These are phyloP conservation scores for Campoplex capitator DNA, from an alignment of 2,888 invertebrate genomes.

Conservation along the genomic window DNA sequence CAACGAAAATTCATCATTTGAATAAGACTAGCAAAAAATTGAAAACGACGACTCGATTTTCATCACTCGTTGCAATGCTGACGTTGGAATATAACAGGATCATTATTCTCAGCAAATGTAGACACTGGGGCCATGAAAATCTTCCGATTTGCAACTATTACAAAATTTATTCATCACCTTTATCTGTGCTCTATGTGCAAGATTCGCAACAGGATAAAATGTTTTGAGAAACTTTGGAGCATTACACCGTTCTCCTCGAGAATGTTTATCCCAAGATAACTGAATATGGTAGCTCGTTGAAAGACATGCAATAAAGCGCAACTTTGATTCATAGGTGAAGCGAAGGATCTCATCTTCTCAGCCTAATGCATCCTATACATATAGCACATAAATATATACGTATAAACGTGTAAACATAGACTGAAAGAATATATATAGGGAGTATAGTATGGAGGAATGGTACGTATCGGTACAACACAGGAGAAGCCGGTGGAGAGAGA, in stretches of 20 bases:
- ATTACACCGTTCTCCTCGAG: constrained; percentile 6
- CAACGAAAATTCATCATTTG: not conserved
- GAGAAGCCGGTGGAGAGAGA: constrained; percentile 25
- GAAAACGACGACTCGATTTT: too few relatives aligned
- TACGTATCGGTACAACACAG: constrained; percentile 57
- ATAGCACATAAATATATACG: not conserved
- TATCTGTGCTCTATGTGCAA: not conserved
- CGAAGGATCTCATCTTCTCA: constrained; percentile 65
- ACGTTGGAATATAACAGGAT: not conserved
- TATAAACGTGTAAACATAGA: not conserved
- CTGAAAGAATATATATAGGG: not conserved
- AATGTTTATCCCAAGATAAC: constrained; percentile 42
- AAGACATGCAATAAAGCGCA: constrained; percentile 75
- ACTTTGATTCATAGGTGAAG: constrained; percentile 81
- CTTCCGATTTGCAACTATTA: not conserved
- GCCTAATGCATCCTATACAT: constrained; percentile 6
- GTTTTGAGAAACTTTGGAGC: constrained; percentile 5
- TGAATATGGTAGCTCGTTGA: constrained; percentile 35
- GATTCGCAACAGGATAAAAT: constrained; percentile 10
- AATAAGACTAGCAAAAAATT: not conserved
- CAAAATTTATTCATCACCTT: constrained; percentile 4
- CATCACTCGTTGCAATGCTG: too few relatives aligned
- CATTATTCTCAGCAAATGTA: not conserved
- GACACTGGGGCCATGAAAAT: too few relatives aligned
- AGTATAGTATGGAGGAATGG: constrained; percentile 27